phyloP scores from a whole-genome alignment of 2,113 vertebrate species.

The Henicopernis longicauda region DNA sequence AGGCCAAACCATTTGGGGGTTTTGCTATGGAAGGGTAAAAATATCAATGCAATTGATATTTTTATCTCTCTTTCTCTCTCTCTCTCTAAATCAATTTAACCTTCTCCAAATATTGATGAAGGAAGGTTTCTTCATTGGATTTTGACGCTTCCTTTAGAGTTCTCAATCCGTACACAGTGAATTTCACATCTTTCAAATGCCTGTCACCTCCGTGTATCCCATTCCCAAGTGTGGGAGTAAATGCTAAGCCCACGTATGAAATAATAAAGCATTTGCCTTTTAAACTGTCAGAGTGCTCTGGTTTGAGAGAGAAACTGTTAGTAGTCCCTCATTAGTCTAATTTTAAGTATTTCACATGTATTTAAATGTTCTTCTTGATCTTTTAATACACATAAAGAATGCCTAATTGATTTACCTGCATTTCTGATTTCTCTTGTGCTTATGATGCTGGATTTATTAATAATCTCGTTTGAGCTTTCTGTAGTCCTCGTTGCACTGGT shows the following conservation, averaged over 20 bases:
- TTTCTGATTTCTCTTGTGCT: background rate
- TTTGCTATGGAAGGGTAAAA: background rate
- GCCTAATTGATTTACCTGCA: background rate
- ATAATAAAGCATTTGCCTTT: background rate
- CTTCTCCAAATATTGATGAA: no score
- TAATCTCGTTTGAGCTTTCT: no score
- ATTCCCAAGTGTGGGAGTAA: background rate
- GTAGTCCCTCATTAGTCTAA: constrained; percentile 6
- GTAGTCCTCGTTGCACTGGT: background rate
- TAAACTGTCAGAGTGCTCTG: background rate
- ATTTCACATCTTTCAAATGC: background rate
- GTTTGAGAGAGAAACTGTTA: background rate
- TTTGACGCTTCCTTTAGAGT: background rate
- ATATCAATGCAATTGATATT: background rate
- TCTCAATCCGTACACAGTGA: accelerated
- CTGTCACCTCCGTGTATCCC: background rate
- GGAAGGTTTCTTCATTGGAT: background rate
- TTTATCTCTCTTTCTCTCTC: no score
- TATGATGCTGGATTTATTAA: accelerated
- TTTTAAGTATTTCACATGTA: background rate
- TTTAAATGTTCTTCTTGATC: background rate
- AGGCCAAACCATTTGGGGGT: background rate
- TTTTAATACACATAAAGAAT: background rate
- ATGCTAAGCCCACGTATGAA: background rate
- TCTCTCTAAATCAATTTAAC: background rate